Evolutionary conservation across 2,797 vertebrate genomes (phyloP), one percentile per base, ranked within the genome.

Genomic region (Micrastur ruficollis): DNA sequence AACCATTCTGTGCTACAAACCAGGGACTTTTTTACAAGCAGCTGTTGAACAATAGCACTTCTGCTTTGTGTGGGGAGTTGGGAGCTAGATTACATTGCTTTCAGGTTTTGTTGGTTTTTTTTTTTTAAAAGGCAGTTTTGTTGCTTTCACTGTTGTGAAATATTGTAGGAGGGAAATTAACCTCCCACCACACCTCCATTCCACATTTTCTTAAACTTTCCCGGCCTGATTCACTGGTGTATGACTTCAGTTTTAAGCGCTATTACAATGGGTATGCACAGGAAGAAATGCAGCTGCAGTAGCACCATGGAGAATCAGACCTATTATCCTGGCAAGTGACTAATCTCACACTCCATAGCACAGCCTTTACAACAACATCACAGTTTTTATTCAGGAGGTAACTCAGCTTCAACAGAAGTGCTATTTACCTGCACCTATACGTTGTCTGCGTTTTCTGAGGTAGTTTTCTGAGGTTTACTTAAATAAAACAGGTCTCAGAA

Each of bases 101-200:
- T 63, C 65, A 12, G 29, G 42, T 42, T 42, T 42, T 40, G 42
- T 42, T 18, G 42, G 16, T 18, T 18, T 42, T 42, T 42, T 38
- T 38, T 40, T 40, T 13, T 40, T 40, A 42, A 87, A 75, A 56
- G 2, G 6, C 27, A 49, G 50, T 70, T 91, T 90, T 62, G 4
- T 49, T 76, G 66, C 55, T 85, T 93, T 92, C 61, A 82, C 52
- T 85, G 73, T 63, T 85, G 32, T 15, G 8, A 94, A 87, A 95
- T 95, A 86, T 73, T 62, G 81, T 97, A 83, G 95, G 90, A 97
- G 88, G 79, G 53, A 91, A 95, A 95, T 95, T 95, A 95, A 87
- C 78, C 86, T 95, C 94, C 90, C 67, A 97, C 90, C 29, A 65
- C 74, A 91, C 86, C 74, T 93, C 71, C 53, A 34, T 87, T 93